A percentile compares a stretch with the other conserved stretches of the same genome.
Conservation (phyloP, 2,797 vertebrate species). For the Lates japonicus region DNA sequence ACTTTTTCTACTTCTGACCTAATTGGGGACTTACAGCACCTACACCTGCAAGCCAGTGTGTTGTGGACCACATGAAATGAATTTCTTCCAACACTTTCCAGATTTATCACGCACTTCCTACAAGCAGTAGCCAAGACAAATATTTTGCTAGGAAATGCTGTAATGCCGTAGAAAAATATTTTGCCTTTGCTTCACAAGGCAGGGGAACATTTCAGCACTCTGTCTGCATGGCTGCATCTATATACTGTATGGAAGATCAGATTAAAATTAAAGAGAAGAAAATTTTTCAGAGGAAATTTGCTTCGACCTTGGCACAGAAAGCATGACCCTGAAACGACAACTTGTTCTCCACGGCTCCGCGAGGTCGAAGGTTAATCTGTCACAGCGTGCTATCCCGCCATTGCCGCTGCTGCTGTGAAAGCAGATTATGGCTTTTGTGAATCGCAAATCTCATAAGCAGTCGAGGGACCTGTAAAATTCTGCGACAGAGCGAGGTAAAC, state of each 20-base stretch:
- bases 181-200: neutral
- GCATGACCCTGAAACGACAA: slow-evolving; percentile 39
- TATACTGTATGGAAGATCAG: too few species aligned
- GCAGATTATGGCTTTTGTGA: slow-evolving; percentile 59
- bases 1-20: slow-evolving; percentile 24
- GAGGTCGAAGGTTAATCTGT: slow-evolving; percentile 67
- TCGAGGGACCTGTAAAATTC: slow-evolving; percentile 39
- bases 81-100: slow-evolving; percentile 6
- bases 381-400: neutral
- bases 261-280: neutral
- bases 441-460: slow-evolving; percentile 51
- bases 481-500: slow-evolving; percentile 40
- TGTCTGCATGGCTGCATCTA: neutral
- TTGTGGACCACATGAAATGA: neutral
- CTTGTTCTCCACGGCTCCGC: slow-evolving; percentile 1
- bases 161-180: slow-evolving; percentile 25
- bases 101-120: slow-evolving; percentile 45
- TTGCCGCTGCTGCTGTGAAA: slow-evolving; percentile 29
- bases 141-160: slow-evolving; percentile 21
- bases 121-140: slow-evolving; percentile 30
- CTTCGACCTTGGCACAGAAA: slow-evolving; percentile 9
- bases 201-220: neutral
- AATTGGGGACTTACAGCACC: slow-evolving; percentile 33
- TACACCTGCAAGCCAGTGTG: slow-evolving; percentile 15
- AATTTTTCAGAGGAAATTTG: slow-evolving; percentile 5